Evolutionary conservation across 1,140 invertebrate genomes (phyloP).

Genomic region (Archivesica marissinica): DNA sequence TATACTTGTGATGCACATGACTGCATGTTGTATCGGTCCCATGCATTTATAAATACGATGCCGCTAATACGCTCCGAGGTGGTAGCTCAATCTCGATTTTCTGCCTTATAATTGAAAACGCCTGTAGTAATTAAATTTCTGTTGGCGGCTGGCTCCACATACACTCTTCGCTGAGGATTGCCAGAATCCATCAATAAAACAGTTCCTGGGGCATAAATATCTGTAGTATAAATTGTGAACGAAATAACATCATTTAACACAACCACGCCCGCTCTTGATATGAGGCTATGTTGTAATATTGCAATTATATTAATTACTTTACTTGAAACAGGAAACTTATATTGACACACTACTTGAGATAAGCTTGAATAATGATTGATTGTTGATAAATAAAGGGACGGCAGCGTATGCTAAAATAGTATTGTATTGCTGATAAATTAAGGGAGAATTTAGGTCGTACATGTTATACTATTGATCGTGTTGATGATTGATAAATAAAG

Average conservation of each 20-base stretch:
- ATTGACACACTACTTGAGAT: conserved; percentile 19
- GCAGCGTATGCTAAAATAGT: too few species aligned
- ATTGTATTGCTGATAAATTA: too few species aligned
- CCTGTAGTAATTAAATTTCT: background rate
- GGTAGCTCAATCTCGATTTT: too few species aligned
- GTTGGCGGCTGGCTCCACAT: background rate
- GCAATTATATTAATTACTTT: conserved; percentile 39
- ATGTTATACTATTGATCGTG: too few species aligned
- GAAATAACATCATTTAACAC: background rate
- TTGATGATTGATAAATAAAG: too few species aligned
- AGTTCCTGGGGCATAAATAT: background rate
- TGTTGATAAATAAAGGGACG: too few species aligned
- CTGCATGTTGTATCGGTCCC: too few species aligned
- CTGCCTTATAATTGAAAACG: conserved; percentile 17
- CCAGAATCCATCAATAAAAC: conserved; percentile 14
- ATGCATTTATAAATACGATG: too few species aligned
- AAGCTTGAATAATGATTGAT: too few species aligned
- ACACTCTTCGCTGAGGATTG: background rate
- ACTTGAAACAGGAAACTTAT: conserved; percentile 34
- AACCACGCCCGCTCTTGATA: background rate
- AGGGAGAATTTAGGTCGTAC: too few species aligned
- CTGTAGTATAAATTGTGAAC: background rate
- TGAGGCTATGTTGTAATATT: background rate
- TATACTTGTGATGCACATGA: too few species aligned
- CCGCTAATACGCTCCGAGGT: too few species aligned